Evolutionary conservation across 1,140 invertebrate species (phyloP).

Genomic region (Musca vetustissima): DNA sequence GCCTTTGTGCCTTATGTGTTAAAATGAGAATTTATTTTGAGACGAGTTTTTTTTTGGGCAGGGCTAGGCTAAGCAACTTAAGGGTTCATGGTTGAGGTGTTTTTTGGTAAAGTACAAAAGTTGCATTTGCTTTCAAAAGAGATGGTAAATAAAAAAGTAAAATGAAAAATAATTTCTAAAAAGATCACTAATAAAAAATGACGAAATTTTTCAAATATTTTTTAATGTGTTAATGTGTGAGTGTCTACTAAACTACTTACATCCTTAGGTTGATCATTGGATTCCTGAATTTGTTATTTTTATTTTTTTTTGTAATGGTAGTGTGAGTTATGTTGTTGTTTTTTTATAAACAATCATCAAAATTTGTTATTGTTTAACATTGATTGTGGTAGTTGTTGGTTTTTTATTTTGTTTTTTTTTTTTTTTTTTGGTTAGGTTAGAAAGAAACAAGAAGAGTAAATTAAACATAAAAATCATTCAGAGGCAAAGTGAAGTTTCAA

Average conservation of each 20-base stretch:
- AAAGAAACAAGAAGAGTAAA: slow-evolving; percentile 30
- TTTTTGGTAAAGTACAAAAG: slow-evolving; percentile 13
- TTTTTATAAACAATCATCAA: slow-evolving; percentile 21
- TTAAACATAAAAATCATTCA: slow-evolving; percentile 34
- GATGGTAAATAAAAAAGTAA: too few relatives aligned
- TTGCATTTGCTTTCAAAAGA: slow-evolving; percentile 9
- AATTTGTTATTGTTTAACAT: slow-evolving; percentile 12
- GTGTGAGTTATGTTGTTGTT: too few relatives aligned
- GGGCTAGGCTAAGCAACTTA: too few relatives aligned
- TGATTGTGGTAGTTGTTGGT: neutral
- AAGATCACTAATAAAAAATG: too few relatives aligned
- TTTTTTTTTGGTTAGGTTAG: slow-evolving; percentile 28
- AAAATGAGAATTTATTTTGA: too few relatives aligned
- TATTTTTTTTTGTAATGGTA: slow-evolving; percentile 20
- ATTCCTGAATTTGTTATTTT: slow-evolving; percentile 39
- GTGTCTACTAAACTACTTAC: slow-evolving; percentile 43
- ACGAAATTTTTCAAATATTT: too few relatives aligned
- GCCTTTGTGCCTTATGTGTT: slow-evolving; percentile 16
- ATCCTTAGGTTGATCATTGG: slow-evolving; percentile 40
- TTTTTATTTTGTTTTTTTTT: too few relatives aligned
- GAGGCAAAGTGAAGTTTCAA: slow-evolving; percentile 27
- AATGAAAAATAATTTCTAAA: too few relatives aligned
- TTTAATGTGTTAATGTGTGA: slow-evolving; percentile 1
- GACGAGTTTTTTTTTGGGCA: too few relatives aligned
- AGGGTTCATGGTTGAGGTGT: neutral